phyloP scores from a whole-genome alignment of 2,888 invertebrate genomes.

The Ornithoptera alexandrae region DNA sequence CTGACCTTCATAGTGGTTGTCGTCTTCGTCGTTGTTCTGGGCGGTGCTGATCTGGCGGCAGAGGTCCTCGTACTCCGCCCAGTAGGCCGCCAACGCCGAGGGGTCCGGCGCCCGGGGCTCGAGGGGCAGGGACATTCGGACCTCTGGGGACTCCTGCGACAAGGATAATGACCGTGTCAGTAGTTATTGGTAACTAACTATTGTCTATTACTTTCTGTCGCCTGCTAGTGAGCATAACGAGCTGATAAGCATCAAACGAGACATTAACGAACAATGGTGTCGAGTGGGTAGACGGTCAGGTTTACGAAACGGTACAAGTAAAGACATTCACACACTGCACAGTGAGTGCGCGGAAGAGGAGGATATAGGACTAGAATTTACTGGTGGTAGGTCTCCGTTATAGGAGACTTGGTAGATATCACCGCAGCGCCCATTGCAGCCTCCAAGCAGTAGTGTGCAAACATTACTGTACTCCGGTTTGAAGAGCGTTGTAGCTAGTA shows the following conservation, averaged over 20 bases:
- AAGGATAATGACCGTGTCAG: neutral
- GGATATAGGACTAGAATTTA: too few relatives aligned
- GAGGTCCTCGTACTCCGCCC: slow-evolving; percentile 83
- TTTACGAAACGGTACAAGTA: slow-evolving; percentile 22
- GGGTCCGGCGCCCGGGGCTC: slow-evolving; percentile 69
- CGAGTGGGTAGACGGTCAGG: slow-evolving; percentile 12
- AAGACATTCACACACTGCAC: neutral
- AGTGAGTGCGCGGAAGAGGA: too few relatives aligned
- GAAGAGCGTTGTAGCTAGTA: too few relatives aligned
- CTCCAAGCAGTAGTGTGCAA: too few relatives aligned
- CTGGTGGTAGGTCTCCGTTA: too few relatives aligned
- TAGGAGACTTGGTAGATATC: too few relatives aligned
- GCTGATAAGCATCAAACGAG: slow-evolving; percentile 20
- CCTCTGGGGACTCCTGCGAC: slow-evolving; percentile 69
- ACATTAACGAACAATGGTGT: slow-evolving; percentile 19
- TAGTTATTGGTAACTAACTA: too few relatives aligned
- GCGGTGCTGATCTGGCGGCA: slow-evolving; percentile 80
- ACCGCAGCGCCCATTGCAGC: too few relatives aligned
- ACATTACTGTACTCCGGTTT: too few relatives aligned
- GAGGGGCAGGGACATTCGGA: slow-evolving; percentile 63
- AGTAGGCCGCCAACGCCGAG: slow-evolving; percentile 81
- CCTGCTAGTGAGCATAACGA: too few relatives aligned
- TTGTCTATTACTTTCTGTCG: too few relatives aligned
- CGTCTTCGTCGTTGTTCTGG: slow-evolving; percentile 76
- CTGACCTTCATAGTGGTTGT: slow-evolving; percentile 81